phyloP scores from a whole-genome alignment of 1,140 invertebrate species.

The Pseudobourletiella spinata region DNA sequence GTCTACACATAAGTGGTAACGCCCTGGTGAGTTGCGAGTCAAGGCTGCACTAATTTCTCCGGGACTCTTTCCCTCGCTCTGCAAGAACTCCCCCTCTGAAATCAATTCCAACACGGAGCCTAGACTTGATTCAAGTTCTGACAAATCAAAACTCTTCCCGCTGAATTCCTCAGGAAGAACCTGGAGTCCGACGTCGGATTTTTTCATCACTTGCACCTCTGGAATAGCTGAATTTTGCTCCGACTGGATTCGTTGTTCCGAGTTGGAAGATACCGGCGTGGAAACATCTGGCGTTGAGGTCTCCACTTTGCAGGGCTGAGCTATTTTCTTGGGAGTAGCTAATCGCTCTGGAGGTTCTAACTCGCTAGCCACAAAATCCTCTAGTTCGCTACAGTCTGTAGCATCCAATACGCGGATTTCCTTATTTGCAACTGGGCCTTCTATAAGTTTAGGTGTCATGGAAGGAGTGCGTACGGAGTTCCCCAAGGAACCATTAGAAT shows the following conservation, averaged over 20 bases:
- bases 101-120: background rate
- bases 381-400: background rate
- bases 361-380: conserved; percentile 1
- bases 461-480: background rate
- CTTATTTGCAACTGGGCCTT: background rate
- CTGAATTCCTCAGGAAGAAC: background rate
- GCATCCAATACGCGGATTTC: background rate
- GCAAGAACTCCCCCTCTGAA: background rate
- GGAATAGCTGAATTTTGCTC: no score
- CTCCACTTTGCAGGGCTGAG: no score
- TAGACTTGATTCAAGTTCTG: background rate
- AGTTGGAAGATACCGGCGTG: no score
- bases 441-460: background rate
- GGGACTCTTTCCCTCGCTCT: background rate
- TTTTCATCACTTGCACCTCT: background rate
- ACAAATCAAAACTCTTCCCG: background rate
- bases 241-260: no score
- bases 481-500: background rate
- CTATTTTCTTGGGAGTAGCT: background rate
- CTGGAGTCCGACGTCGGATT: background rate
- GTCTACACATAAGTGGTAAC: background rate
- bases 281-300: no score
- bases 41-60: background rate
- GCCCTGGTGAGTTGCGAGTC: background rate
- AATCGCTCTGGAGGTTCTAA: no score